Evolutionary conservation across 1,140 invertebrate species (phyloP), one percentile per base, ranked within the genome.

Genomic region (Prorops nasuta): DNA sequence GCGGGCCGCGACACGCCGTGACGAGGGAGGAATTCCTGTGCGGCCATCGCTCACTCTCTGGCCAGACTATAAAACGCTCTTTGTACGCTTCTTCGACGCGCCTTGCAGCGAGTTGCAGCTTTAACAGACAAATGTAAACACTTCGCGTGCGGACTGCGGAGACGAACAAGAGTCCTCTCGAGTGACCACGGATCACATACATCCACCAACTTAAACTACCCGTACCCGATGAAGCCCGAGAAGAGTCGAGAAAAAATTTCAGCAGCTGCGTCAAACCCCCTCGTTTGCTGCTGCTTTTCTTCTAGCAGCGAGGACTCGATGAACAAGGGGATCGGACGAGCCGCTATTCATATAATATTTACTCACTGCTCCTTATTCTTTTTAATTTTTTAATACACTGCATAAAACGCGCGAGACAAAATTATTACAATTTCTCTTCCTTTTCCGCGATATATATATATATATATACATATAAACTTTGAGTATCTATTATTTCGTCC

Each of bases 81-180:
- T 77, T 77, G 75, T 77, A 41, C 54, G 43, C 52, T 46, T 42
- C 44, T 38, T 37, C 24, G 35, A 38, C 35, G 28, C 44, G 39
- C 28, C 31, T 44, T 35, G 57, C 43, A 50, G 47, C 42, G 57
- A 51, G 18, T n/a, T n/a, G n/a, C n/a, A n/a, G n/a, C n/a, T n/a
- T 58, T 45, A 53, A 65, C 63, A 69, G 67, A 71, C 72, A 68
- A 76, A 74, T 74, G 72, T 76, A 77, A 77, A 77, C 74, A 74
- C 61, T 58, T 45, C 55, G 48, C 46, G 57, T 28, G 19, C 56
- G 52, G 54, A 24, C 59, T n/a, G n/a, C n/a, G n/a, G 58, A 62
- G 62, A 52, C 53, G 49, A 49, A 48, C 41, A 49, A 58, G 63
- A 67, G 58, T 64, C 51, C 58, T n/a, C n/a, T 67, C 58, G 34